Evolutionary conservation across 2,113 vertebrate species (phyloP).

Genomic region (Gopherus evgoodei): DNA sequence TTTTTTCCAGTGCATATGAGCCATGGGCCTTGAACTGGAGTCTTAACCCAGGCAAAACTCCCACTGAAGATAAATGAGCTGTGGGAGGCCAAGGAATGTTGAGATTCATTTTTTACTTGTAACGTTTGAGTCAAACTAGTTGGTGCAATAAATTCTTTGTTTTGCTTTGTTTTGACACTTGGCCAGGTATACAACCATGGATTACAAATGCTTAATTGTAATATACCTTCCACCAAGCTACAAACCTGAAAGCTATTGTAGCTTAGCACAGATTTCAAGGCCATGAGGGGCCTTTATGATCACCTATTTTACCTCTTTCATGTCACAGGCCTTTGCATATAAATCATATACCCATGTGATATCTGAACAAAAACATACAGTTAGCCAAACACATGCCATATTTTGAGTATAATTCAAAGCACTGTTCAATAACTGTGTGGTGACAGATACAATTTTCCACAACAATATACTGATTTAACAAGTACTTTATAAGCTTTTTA

Average conservation of each 20-base stretch:
- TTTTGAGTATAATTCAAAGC: not conserved
- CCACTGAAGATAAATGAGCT: not conserved
- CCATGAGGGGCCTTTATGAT: not conserved
- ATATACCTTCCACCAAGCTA: not conserved
- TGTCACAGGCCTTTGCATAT: not conserved
- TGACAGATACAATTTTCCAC: not conserved
- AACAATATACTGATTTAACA: not conserved
- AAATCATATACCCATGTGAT: not conserved
- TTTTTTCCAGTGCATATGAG: not conserved
- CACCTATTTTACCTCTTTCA: fast-evolving
- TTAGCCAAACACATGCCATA: not conserved
- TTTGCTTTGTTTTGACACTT: fast-evolving
- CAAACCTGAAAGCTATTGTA: not conserved
- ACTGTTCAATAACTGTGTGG: fast-evolving
- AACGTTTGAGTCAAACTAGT: not conserved
- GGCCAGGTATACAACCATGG: too few species aligned
- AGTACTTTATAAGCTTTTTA: not conserved
- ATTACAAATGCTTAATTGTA: fast-evolving
- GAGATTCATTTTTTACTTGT: not conserved
- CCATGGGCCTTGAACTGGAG: fast-evolving
- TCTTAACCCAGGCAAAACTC: too few species aligned
- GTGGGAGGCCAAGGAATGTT: not conserved
- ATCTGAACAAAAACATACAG: not conserved
- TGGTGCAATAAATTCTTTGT: not conserved
- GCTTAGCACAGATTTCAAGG: fast-evolving